A percentile compares a stretch with the other conserved stretches of the same genome.
Conservation (phyloP, 1,140 invertebrate genomes). For the Rhizoglyphus robini region DNA sequence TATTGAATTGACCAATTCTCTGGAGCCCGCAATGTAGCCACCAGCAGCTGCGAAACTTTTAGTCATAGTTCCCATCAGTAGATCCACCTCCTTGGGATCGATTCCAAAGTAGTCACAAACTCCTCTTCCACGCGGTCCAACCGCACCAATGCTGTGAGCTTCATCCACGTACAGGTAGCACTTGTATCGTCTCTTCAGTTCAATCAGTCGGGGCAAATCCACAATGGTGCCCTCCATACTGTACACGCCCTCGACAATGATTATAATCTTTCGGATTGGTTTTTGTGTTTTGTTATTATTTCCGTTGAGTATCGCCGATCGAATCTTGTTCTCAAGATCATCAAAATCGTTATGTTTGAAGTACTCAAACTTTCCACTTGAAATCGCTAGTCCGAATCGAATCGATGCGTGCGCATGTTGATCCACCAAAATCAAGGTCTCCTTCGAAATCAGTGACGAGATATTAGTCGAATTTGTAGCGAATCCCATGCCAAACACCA, state of each 20-base stretch:
- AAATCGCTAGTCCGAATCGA: slow-evolving; percentile 37
- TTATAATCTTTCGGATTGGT: slow-evolving; percentile 84
- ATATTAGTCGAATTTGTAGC: slow-evolving; percentile 40
- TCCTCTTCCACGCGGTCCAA: slow-evolving; percentile 37
- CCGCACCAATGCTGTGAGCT: slow-evolving; percentile 41
- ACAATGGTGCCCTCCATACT: slow-evolving; percentile 94
- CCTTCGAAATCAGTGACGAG: slow-evolving; percentile 31
- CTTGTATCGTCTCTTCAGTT: slow-evolving; percentile 41
- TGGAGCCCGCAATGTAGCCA: slow-evolving; percentile 45
- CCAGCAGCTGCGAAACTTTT: slow-evolving; percentile 42
- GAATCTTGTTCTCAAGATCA: no score
- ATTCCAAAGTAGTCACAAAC: slow-evolving; percentile 40
- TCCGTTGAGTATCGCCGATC: slow-evolving; percentile 66
- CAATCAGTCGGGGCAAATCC: slow-evolving; percentile 36
- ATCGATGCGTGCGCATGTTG: slow-evolving; percentile 39
- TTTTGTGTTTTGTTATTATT: slow-evolving; percentile 52
- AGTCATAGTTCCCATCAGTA: slow-evolving; percentile 44
- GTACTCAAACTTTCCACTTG: slow-evolving; percentile 35
- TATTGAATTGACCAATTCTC: slow-evolving; percentile 59
- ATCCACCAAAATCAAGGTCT: slow-evolving; percentile 38
- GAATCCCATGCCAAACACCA: slow-evolving; percentile 56
- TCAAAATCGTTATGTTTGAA: slow-evolving; percentile 42
- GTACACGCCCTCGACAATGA: slow-evolving; percentile 77
- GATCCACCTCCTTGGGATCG: slow-evolving; percentile 39
- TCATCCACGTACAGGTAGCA: slow-evolving; percentile 42